Conservation (phyloP, 2,797 vertebrate species). For the Enteromius unitaeniatus region DNA sequence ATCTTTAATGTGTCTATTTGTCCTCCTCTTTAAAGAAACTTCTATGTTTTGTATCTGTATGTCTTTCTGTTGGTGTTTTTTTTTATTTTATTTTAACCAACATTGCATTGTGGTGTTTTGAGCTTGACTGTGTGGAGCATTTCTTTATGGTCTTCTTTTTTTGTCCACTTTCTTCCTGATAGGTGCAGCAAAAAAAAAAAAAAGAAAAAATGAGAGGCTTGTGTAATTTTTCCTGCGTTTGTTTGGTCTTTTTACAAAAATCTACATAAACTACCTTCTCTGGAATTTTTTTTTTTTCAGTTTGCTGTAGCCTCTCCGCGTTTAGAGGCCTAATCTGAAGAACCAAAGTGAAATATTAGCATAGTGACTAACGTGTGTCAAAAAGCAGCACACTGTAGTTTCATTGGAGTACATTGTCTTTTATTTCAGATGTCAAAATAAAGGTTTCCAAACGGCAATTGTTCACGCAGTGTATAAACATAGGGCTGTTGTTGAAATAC, state of each 20-base stretch:
- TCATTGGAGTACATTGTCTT: conserved; percentile 18
- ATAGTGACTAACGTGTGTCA: conserved; percentile 70
- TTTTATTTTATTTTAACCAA: conserved; percentile 44
- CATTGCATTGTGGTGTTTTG: conserved; percentile 67
- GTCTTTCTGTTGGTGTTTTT: conserved; percentile 69
- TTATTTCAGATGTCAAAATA: conserved; percentile 35
- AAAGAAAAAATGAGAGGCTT: conserved; percentile 44
- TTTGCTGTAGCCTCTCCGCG: conserved; percentile 74
- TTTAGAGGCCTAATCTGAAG: conserved; percentile 74
- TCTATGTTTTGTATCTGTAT: conserved; percentile 77
- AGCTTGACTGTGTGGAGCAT: conserved; percentile 42
- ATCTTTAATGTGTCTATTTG: conserved; percentile 54
- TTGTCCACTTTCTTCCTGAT: conserved; percentile 46
- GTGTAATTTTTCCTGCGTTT: conserved; percentile 38
- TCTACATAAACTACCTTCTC: conserved; percentile 45
- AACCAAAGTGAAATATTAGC: conserved; percentile 71
- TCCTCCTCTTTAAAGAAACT: conserved; percentile 80
- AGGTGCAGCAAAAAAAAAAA: conserved; percentile 25
- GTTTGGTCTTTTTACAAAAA: conserved; percentile 1
- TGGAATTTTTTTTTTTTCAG: conserved; percentile 60
- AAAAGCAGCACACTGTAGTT: conserved; percentile 40
- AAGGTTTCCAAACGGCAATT: conserved; percentile 28
- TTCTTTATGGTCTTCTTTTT: conserved; percentile 14
- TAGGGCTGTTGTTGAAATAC: conserved; percentile 53
- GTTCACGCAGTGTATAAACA: conserved; percentile 27